Conservation (phyloP, 2,888 invertebrate species). For the Lasiommata megera region DNA sequence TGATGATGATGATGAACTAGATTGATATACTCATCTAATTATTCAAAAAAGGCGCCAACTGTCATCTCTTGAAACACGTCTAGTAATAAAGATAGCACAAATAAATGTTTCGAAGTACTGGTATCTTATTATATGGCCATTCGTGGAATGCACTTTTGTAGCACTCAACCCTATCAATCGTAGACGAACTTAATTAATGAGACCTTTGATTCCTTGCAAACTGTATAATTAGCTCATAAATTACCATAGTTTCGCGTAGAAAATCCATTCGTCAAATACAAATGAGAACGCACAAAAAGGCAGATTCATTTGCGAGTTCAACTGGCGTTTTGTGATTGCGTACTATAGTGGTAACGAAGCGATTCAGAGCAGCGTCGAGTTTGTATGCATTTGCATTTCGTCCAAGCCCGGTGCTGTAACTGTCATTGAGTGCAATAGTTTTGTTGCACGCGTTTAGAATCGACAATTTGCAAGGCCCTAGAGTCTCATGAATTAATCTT, state of each 20-base stretch:
- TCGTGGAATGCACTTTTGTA: too few relatives aligned
- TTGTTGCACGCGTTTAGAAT: conserved; percentile 34
- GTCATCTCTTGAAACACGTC: too few relatives aligned
- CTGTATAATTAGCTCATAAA: neutral
- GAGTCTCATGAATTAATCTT: conserved; percentile 22
- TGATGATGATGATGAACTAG: too few relatives aligned
- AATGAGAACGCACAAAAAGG: neutral
- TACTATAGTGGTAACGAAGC: conserved; percentile 8
- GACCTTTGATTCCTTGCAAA: neutral
- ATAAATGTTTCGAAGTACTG: too few relatives aligned
- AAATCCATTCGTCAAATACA: conserved; percentile 1
- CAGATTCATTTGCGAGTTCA: conserved; percentile 13
- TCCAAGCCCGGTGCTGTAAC: conserved; percentile 33
- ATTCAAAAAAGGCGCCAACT: too few relatives aligned
- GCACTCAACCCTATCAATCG: too few relatives aligned
- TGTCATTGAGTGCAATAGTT: conserved; percentile 29
- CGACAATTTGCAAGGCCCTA: conserved; percentile 30
- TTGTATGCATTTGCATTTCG: conserved; percentile 30
- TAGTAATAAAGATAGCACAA: too few relatives aligned
- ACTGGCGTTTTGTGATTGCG: conserved; percentile 9
- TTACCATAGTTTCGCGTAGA: neutral
- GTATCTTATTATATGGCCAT: too few relatives aligned
- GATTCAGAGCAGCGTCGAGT: conserved; percentile 5
- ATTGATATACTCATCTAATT: too few relatives aligned
- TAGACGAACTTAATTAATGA: neutral